Evolutionary conservation across 2,888 invertebrate species (phyloP).

Genomic region (Hypselothyrea guttata): DNA sequence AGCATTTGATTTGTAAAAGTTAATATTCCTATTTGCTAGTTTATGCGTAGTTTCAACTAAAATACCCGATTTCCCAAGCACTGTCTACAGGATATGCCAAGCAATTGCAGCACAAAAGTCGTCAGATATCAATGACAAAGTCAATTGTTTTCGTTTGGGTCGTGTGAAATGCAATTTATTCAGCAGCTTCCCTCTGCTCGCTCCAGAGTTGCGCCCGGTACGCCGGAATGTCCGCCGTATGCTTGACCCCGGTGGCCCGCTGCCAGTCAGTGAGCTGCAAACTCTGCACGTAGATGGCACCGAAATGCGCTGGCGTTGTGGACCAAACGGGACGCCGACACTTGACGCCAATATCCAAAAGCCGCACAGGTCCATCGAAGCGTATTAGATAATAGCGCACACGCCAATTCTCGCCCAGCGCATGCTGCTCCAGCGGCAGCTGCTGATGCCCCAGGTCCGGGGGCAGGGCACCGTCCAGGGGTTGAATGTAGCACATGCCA

Average conservation of each 20-base stretch:
- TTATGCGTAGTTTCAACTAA: too few relatives aligned
- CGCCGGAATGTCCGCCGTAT: constrained; percentile 23
- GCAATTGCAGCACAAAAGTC: too few relatives aligned
- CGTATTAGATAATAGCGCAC: constrained; percentile 75
- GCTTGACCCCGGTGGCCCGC: neutral
- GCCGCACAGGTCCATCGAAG: constrained; percentile 67
- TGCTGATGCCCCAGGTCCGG: constrained; percentile 40
- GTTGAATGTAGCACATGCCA: constrained; percentile 70
- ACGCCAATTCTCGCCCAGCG: constrained; percentile 68
- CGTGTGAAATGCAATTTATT: constrained; percentile 8
- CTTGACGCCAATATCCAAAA: constrained; percentile 77
- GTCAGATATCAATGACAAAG: too few relatives aligned
- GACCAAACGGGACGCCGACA: constrained; percentile 41
- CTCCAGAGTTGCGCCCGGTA: constrained; percentile 28
- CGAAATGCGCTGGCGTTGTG: constrained; percentile 58
- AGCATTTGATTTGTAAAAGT: too few relatives aligned
- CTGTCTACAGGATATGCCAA: too few relatives aligned
- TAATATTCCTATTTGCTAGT: too few relatives aligned
- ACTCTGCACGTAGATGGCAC: constrained; percentile 73
- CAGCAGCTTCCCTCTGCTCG: neutral
- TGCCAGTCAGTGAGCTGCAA: constrained; percentile 46
- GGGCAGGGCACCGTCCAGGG: constrained; percentile 54
- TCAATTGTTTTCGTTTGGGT: too few relatives aligned
- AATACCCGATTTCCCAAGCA: too few relatives aligned
- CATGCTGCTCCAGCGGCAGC: constrained; percentile 53